phyloP scores from a whole-genome alignment of 2,113 vertebrate species.

The Heteronetta atricapilla region DNA sequence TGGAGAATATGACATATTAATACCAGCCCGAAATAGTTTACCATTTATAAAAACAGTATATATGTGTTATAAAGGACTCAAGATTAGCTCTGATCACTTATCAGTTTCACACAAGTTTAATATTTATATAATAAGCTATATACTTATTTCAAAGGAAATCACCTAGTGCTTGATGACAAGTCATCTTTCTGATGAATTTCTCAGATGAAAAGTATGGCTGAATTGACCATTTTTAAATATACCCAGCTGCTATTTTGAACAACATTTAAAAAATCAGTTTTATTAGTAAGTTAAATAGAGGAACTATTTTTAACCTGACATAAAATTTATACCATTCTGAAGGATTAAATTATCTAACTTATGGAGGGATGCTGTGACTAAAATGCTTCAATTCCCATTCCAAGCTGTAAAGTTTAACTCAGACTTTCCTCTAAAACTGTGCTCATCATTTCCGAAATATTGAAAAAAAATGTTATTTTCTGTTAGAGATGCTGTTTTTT shows the following conservation, averaged over 20 bases:
- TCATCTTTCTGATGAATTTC: not conserved
- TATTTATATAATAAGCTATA: not conserved
- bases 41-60: not conserved
- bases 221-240: not conserved
- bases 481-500: not conserved
- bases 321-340: not conserved
- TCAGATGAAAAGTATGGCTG: not conserved
- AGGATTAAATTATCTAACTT: not conserved
- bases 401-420: not conserved
- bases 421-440: not conserved
- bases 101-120: not conserved
- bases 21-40: not conserved
- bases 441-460: not conserved
- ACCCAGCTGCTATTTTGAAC: not conserved
- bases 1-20: not conserved
- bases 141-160: not conserved
- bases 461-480: not conserved
- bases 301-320: not conserved
- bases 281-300: not conserved
- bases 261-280: not conserved
- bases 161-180: not conserved
- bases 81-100: not conserved
- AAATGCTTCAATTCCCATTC: not conserved
- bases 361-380: not conserved
- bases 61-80: not conserved